These are phyloP conservation scores for Laspeyria flexula DNA, from an alignment of 2,888 invertebrate species.

Conservation along the genomic window DNA sequence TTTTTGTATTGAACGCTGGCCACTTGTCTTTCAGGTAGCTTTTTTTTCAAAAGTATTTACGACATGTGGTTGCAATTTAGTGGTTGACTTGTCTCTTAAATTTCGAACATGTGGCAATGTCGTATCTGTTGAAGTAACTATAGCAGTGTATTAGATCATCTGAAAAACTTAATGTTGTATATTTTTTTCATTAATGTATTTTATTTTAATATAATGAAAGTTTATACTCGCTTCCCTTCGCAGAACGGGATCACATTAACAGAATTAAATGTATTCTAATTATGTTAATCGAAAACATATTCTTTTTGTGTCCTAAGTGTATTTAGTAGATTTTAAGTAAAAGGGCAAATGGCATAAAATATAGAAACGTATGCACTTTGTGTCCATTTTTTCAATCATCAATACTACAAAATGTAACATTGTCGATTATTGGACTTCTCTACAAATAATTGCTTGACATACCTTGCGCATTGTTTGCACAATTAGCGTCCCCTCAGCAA, in stretches of 20 bases:
- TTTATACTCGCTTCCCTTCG: too few species aligned
- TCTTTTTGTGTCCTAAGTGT: too few species aligned
- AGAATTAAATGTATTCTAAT: too few species aligned
- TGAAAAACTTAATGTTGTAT: too few species aligned
- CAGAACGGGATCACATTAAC: too few species aligned
- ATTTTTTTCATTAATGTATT: too few species aligned
- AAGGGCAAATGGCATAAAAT: too few species aligned
- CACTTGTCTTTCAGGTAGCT: constrained; percentile 59
- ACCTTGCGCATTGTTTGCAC: constrained; percentile 51
- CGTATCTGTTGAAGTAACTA: constrained; percentile 1
- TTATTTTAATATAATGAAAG: too few species aligned
- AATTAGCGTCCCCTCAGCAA: constrained; percentile 56
- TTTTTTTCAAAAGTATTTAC: constrained; percentile 34
- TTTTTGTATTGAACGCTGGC: constrained; percentile 30
- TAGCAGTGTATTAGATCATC: background rate
- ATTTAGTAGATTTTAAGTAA: too few species aligned
- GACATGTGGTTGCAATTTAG: constrained; percentile 65
- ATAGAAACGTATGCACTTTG: too few species aligned
- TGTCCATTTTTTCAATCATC: too few species aligned
- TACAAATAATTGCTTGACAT: constrained; percentile 38
- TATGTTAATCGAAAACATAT: too few species aligned
- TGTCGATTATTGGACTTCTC: constrained; percentile 27
- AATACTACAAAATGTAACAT: constrained; percentile 5
- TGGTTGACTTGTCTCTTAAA: constrained; percentile 54
- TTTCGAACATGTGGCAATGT: constrained; percentile 54